Evolutionary conservation across 2,113 vertebrate genomes (phyloP), one percentile per base, ranked within the genome.

Genomic region (Tor tambroides): DNA sequence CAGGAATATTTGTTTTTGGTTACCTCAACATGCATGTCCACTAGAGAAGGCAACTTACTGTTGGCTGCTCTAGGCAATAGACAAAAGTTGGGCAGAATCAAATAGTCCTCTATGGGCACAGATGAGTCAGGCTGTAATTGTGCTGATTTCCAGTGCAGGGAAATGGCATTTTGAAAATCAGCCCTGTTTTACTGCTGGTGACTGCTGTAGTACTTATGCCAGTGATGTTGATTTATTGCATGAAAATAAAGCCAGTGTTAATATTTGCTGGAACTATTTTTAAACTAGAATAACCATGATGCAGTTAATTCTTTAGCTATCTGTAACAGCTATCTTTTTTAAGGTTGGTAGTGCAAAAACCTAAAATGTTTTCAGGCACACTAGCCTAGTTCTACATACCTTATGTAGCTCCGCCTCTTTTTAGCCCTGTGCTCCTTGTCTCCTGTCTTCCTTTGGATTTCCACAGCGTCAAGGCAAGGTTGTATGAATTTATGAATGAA

Each of bases 1-100:
- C 51, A 72, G 78, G 49, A 54, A 46, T 59, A 81, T 59, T 30
- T 80, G 75, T 28, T 81, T 80, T 26, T 86, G 46, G 65, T 81
- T 86, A 21, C 30, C 26, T 35, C 59, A 49, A 49, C 51, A 54
- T 86, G 41, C 23, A 5, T 54, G 14, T 80, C 51, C 75, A 86
- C 30, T 26, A 38, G 43, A 69, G 30, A 79, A 6, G 23, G 43
- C 80, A 83, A n/a, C 80, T 21, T 63, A 46, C 63, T 69, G 61
- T 6, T 51, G 10, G 17, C 59, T 46, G 59, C 38, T 81, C 59
- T 30, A 43, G 80, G 59, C 80, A 65, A 46, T 8, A 65, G 71
- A n/a, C 35, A 74, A 2, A 2, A 74, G 35, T 23, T n/a, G 15
- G 14, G 43, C 14, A 30, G 43, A 43, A 3, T 61, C 35, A 81